Base-by-base conservation (phyloP, 2,113 vertebrate species). In the Corvus moneduloides region DNA sequence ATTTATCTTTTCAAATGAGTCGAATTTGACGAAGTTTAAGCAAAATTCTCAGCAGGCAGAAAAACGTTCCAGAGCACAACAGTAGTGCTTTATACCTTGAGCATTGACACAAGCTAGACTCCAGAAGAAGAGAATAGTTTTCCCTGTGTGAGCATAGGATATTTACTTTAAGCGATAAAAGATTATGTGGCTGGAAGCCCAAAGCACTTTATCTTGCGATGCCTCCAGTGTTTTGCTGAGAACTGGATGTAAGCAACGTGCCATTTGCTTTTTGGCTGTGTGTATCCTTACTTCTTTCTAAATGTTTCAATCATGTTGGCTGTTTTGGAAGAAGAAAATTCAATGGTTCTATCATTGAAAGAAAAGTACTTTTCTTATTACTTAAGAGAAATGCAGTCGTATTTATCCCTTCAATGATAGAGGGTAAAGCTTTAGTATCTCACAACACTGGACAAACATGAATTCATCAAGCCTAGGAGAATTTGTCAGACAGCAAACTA, bases 201-300 rank as follows among this genome's bases (percentile, higher is more conserved):
- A 81, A 96, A 96, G 94, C 96, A 95, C 94, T 97, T 96, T 96
- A 96, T 93, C 94, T 89, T 94, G 91, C 0, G 3, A 91, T 87
- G 87, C 89, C 71, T 93, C 91, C 95, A 87, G 84, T 93, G 90
- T 76, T 95, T 96, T 76, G 23, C 84, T 63, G 93, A 78, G 93
- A 71, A 63, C 91, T 93, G 94, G 90, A 94, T 86, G 86, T 41
- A 77, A 96, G 92, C 92, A 93, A 89, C 1, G 46, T 94, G 90
- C 94, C 96, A 94, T 92, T 96, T 93, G 81, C 67, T 94, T 95
- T 94, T 90, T 92, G 88, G 91, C 89, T 86, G 67, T 84, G 72
- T 77, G 43, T 90, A 79, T 72, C 80, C 52, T 82, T 56, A 48
- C 54, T 80, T 87, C 79, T 92, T 94, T 93, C 92, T 87, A 68